These are phyloP conservation scores for Atopsyche davidsoni DNA, from an alignment of 1,140 invertebrate genomes.

Conservation along the genomic window DNA sequence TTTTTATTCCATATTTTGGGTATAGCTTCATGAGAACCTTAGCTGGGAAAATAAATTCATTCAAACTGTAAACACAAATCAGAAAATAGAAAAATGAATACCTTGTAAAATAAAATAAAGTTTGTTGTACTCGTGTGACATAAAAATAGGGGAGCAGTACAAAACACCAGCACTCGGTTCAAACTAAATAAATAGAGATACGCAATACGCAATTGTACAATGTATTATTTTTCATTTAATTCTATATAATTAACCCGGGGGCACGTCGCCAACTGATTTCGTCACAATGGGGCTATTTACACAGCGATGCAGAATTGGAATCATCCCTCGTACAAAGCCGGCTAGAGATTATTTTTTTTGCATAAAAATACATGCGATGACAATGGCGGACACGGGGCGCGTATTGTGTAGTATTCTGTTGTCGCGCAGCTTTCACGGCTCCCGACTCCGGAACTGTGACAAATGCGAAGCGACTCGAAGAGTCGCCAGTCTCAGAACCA, in stretches of 20 bases:
- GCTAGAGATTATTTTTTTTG: constrained; percentile 28
- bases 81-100: too few relatives aligned
- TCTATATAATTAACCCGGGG: constrained; percentile 13
- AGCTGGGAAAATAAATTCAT: too few relatives aligned
- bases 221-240: constrained; percentile 19
- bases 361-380: constrained; percentile 20
- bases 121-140: too few relatives aligned
- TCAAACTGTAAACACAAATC: too few relatives aligned
- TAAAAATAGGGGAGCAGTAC: too few relatives aligned
- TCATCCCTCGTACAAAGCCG: constrained; percentile 19
- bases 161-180: too few relatives aligned
- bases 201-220: constrained; percentile 5
- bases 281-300: constrained; percentile 15
- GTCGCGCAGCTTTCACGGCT: constrained; percentile 19
- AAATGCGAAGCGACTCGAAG: constrained; percentile 18
- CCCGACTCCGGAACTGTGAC: constrained; percentile 5
- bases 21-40: too few relatives aligned
- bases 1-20: too few relatives aligned
- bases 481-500: too few relatives aligned
- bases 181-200: too few relatives aligned
- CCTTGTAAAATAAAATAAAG: too few relatives aligned
- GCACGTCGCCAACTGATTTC: constrained; percentile 4
- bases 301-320: constrained; percentile 12
- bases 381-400: constrained; percentile 11
- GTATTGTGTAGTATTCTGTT: background rate